Evolutionary conservation across 2,888 invertebrate species (phyloP), one percentile per base, ranked within the genome.

Genomic region (Mythimna vitellina): DNA sequence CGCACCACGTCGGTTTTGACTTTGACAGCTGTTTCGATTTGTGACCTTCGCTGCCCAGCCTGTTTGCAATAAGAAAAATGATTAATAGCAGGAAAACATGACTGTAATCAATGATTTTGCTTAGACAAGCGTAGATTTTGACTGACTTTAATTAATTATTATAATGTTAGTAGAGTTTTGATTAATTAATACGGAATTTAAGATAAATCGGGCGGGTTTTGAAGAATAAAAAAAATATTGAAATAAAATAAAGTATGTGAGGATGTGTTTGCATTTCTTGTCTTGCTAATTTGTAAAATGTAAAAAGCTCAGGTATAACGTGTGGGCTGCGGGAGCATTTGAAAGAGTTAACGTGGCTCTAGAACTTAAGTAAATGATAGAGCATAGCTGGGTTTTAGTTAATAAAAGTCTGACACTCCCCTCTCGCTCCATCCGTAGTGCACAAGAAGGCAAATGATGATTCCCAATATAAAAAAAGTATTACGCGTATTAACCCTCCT

Each of bases 11-110:
- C 20, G 93, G 87, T 73, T 94, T 94, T 8, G 93, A 89, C 86
- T 94, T 95, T 54, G 92, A 84, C 17, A 93, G 93, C 86, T 93
- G 94, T 85, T 95, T 96, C 14, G 95, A 93, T 87, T 96, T 96
- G 86, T 95, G 92, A 65, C 90, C 87, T 86, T 96, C 96, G 70
- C 88, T 89, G 63, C 95, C 96, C 85, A 96, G 87, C 84, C 96
- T 96, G 90, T 58, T 46, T 20, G 58, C 9, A n/a, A 83, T 80
- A 78, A 54, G 62, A 54, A 54, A 49, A 65, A 64, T 14, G 20
- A 38, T n/a, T 56, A 10, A 63, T 60, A 7, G 0, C 61, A 42
- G 73, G 35, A 70, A 75, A 75, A 42, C 65, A 53, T 60, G n/a
- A 58, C 7, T n/a, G 14, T 58, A n/a, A 35, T 75, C 14, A 10